Evolutionary conservation across 2,113 vertebrate genomes (phyloP).

Genomic region (Myxocyprinus asiaticus): DNA sequence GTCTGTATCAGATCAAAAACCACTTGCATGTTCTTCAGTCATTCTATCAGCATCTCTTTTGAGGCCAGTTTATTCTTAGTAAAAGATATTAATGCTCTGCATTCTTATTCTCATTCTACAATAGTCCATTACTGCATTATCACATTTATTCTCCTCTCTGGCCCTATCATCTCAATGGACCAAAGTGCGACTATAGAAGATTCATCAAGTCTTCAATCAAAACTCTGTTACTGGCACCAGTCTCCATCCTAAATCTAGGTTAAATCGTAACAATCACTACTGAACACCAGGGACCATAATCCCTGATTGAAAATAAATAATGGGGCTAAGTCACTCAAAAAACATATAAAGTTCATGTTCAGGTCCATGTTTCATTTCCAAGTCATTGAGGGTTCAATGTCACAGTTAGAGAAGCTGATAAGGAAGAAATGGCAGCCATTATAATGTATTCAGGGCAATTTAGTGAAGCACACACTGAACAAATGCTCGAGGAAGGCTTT

Average conservation of each 20-base stretch:
- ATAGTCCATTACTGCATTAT: no score
- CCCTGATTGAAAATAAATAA: neutral
- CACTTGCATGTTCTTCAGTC: conserved; percentile 8
- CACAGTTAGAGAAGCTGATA: neutral
- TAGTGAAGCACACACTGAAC: conserved; percentile 49
- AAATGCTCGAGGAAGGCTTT: conserved; percentile 48
- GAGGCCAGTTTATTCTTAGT: conserved; percentile 9
- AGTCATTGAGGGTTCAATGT: conserved; percentile 6
- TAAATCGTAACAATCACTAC: no score
- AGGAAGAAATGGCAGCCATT: conserved; percentile 12
- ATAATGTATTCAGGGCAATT: conserved; percentile 53
- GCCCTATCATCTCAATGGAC: no score
- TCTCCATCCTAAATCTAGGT: no score
- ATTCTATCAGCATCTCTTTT: neutral
- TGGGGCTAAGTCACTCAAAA: neutral
- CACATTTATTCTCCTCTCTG: no score
- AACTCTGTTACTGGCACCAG: no score
- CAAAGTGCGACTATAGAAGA: no score
- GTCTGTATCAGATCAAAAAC: neutral
- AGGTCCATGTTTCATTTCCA: neutral
- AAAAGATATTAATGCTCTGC: no score
- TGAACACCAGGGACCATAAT: no score
- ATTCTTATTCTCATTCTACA: no score
- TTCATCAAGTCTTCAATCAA: no score
- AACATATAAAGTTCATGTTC: neutral